Evolutionary conservation across 92 coral and sea anemone genomes (phyloP).

Genomic region (Parazoanthus swiftii): DNA sequence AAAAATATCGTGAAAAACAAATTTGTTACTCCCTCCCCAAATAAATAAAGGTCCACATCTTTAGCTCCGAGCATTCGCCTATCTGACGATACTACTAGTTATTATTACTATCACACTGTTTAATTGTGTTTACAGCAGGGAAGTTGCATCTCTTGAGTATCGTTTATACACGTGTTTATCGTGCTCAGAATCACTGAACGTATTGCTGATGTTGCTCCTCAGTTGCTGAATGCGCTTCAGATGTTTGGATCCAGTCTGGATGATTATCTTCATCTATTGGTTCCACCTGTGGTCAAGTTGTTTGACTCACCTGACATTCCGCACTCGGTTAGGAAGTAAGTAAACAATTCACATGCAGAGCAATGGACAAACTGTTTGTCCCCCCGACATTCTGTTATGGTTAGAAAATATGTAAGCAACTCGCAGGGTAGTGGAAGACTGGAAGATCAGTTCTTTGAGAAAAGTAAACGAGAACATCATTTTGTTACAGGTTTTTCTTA

Average conservation of each 20-base stretch:
- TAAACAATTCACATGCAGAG: not conserved
- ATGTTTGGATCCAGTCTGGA: constrained; percentile 98
- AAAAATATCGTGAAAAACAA: too few species aligned
- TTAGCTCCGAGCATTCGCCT: too few species aligned
- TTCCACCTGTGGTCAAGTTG: constrained; percentile 96
- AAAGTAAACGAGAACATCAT: too few species aligned
- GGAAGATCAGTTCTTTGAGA: too few species aligned
- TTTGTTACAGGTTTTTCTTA: too few species aligned
- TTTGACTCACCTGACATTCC: constrained; percentile 90
- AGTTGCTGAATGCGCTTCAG: constrained; percentile 92
- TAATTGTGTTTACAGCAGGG: too few species aligned
- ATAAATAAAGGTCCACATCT: too few species aligned
- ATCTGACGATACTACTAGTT: too few species aligned
- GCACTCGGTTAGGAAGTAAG: constrained; percentile 76
- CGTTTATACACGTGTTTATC: not conserved
- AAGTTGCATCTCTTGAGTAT: too few species aligned
- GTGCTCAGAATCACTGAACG: not conserved
- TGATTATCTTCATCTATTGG: constrained; percentile 94
- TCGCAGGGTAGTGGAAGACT: too few species aligned
- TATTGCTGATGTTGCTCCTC: not conserved
- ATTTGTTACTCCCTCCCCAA: too few species aligned
- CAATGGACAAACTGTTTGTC: not conserved
- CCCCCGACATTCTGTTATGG: not conserved
- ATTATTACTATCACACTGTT: too few species aligned
- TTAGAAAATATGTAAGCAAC: not conserved